Conservation (phyloP, 2,797 vertebrate species). For the Champsocephalus gunnari region DNA sequence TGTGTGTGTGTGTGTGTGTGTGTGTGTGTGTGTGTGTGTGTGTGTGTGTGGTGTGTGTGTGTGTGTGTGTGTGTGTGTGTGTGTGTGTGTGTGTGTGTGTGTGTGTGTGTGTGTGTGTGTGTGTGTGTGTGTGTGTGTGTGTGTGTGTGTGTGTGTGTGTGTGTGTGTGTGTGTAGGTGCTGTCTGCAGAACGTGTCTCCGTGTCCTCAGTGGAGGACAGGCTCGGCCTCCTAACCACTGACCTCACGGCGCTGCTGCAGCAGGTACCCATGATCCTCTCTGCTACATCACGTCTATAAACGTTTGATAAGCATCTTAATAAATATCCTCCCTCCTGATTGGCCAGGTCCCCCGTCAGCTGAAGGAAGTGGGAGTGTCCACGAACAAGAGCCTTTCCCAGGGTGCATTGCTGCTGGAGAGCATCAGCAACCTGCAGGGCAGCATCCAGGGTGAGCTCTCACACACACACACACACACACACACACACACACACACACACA, state of each 20-base stretch:
- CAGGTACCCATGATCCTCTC: constrained; percentile 77
- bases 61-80: too few relatives aligned
- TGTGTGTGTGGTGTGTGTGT: too few relatives aligned
- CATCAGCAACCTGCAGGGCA: constrained; percentile 78
- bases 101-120: too few relatives aligned
- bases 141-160: too few relatives aligned
- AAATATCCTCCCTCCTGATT: constrained; percentile 38
- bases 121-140: too few relatives aligned
- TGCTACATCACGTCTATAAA: too few relatives aligned
- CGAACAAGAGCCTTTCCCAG: constrained; percentile 76
- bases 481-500: too few relatives aligned
- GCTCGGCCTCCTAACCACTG: constrained; percentile 70
- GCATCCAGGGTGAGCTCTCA: constrained; percentile 82
- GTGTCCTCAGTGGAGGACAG: constrained; percentile 68
- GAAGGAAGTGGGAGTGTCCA: constrained; percentile 65
- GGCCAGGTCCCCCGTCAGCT: constrained; percentile 79
- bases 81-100: too few relatives aligned
- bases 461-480: too few relatives aligned
- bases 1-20: too few relatives aligned
- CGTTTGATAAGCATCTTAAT: too few relatives aligned
- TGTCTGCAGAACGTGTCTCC: constrained; percentile 61
- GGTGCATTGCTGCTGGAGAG: constrained; percentile 79
- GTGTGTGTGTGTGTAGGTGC: constrained; percentile 22
- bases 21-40: too few relatives aligned
- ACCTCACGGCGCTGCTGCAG: constrained; percentile 77